These are phyloP conservation scores for Mormyrus iriodes DNA, from an alignment of 2,113 vertebrate genomes.

Conservation along the genomic window DNA sequence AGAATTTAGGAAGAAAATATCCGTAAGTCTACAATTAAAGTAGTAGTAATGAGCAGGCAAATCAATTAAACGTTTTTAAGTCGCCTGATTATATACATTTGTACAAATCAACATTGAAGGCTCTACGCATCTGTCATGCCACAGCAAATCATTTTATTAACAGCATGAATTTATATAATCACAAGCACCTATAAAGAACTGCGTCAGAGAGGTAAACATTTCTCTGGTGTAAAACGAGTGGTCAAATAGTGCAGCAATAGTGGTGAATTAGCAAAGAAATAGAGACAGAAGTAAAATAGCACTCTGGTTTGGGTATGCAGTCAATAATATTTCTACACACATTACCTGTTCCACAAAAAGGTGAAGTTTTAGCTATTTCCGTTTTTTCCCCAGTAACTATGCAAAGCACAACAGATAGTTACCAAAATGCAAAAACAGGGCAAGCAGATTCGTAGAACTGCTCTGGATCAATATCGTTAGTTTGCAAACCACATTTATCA, in stretches of 20 bases:
- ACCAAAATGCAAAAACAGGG: background rate
- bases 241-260: slow-evolving; percentile 26
- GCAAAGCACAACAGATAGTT: background rate
- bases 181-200: slow-evolving; percentile 43
- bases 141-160: slow-evolving; percentile 61
- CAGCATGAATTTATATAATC: slow-evolving; percentile 44
- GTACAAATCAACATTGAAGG: background rate
- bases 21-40: background rate
- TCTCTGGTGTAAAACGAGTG: slow-evolving; percentile 21
- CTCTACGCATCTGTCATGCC: slow-evolving; percentile 39
- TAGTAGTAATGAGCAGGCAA: background rate
- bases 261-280: slow-evolving; percentile 7
- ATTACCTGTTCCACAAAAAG: background rate
- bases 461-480: background rate
- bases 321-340: background rate
- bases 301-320: background rate
- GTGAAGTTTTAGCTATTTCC: background rate
- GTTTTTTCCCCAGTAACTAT: background rate
- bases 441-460: background rate
- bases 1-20: background rate
- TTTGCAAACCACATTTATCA: background rate
- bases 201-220: slow-evolving; percentile 12
- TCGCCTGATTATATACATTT: background rate
- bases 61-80: background rate
- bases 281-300: background rate